Evolutionary conservation across 2,113 vertebrate species (phyloP).

Genomic region (Myotis davidii): DNA sequence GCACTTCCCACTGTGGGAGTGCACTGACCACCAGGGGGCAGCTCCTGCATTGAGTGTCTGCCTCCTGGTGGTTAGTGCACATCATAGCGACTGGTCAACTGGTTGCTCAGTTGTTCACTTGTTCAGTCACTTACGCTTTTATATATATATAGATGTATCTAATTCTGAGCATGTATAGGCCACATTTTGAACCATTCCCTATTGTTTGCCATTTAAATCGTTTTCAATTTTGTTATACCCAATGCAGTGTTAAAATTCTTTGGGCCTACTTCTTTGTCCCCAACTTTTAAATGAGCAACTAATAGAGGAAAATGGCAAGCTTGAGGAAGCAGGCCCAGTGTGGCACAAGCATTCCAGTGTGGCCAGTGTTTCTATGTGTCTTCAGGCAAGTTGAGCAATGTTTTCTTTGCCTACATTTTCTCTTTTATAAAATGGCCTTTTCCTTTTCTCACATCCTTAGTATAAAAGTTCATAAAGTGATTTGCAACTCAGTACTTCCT

Average conservation of each 20-base stretch:
- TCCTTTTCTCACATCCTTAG: background rate
- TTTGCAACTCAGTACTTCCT: background rate
- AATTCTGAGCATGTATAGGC: background rate
- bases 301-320: background rate
- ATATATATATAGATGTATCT: background rate
- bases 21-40: no score
- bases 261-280: background rate
- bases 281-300: background rate
- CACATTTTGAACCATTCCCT: background rate
- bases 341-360: fast-evolving
- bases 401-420: background rate
- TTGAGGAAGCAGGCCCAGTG: fast-evolving
- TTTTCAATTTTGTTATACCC: background rate
- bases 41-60: no score
- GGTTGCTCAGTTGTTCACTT: no score
- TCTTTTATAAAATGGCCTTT: background rate
- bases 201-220: background rate
- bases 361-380: fast-evolving
- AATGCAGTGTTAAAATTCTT: background rate
- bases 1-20: no score
- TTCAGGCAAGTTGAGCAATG: background rate
- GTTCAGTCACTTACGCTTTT: no score
- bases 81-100: no score
- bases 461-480: background rate
- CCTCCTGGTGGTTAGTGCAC: no score